Evolutionary conservation across 2,113 vertebrate genomes (phyloP), one percentile per base, ranked within the genome.

Genomic region (Ascaphus truei): DNA sequence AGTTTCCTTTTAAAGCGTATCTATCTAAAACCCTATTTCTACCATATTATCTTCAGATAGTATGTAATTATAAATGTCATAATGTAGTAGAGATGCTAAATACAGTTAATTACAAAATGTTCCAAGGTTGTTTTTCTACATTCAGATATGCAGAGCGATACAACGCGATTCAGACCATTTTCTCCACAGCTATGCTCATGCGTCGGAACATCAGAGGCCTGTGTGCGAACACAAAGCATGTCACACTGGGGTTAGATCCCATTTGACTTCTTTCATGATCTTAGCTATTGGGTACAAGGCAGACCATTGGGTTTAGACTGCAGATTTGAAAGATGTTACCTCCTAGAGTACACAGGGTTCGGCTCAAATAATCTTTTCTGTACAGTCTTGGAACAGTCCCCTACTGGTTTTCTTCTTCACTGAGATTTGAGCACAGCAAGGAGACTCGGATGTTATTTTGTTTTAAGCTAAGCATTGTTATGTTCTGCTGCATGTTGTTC

Each of bases 271-370:
- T 41, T 53, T 36, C 26, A 50, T 65, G 62, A 65, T 66, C 34
- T 66, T 56, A 55, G 47, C 67, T 10, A 25, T 43, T 61, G 67
- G 36, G 51, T 29, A 34, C 56, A n/a, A 60, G 26, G 22, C 33
- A 69, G 36, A 51, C 56, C 67, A 61, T 15, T 61, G 56, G 34
- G 56, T 15, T 23, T 39, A 50, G 57, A 47, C 34, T 71, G 34
- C 26, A 45, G 47, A 23, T 50, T 68, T 58, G 6, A 68, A 59
- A 48, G 41, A 61, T 37, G 41, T 51, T 20, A 37, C 67, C 39
- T 30, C 39, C 67, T 71, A 57, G 57, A 61, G 18, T 59, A 51
- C 67, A 61, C 33, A 52, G 67, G 56, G 56, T 20, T 16, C 67
- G 36, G 12, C 56, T 58, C 34, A 34, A 68, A 59, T 69, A 37